Conservation (phyloP, 2,888 invertebrate species). For the Hypolimnas misippus region DNA sequence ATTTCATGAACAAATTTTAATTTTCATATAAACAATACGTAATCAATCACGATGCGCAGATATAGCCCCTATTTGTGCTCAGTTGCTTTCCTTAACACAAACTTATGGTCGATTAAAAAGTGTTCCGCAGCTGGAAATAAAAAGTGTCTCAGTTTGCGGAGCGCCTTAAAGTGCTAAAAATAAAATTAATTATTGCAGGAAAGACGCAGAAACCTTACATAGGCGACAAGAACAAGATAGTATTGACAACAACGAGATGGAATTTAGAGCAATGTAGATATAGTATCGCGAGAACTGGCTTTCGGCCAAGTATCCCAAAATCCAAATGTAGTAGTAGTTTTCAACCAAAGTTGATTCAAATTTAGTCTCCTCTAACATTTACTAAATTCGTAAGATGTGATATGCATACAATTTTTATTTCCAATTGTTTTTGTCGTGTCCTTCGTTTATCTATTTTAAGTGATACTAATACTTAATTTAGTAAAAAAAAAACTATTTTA, state of each 20-base stretch:
- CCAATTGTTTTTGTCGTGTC: not conserved
- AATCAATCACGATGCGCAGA: too few species aligned
- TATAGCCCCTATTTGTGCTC: too few species aligned
- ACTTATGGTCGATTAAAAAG: too few species aligned
- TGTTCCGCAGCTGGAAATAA: not conserved
- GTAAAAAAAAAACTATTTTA: not conserved
- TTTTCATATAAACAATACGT: too few species aligned
- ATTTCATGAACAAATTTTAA: too few species aligned
- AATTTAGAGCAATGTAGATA: slow-evolving; percentile 70
- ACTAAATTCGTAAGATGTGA: slow-evolving; percentile 37
- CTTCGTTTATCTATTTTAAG: not conserved
- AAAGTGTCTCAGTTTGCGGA: too few species aligned
- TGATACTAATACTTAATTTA: slow-evolving; percentile 1
- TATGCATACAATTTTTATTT: slow-evolving; percentile 16
- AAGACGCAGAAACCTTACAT: slow-evolving; percentile 76
- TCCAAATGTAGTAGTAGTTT: slow-evolving; percentile 78
- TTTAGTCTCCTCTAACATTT: slow-evolving; percentile 51
- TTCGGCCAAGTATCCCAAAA: slow-evolving; percentile 25
- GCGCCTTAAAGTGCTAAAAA: too few species aligned
- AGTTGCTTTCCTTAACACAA: too few species aligned
- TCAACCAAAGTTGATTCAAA: slow-evolving; percentile 78
- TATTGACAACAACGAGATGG: slow-evolving; percentile 67
- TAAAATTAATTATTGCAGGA: slow-evolving; percentile 61
- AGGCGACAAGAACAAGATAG: slow-evolving; percentile 62
- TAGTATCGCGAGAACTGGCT: not conserved